These are phyloP conservation scores for Drosophila kepulauana DNA, from an alignment of 1,140 invertebrate genomes.

Conservation along the genomic window DNA sequence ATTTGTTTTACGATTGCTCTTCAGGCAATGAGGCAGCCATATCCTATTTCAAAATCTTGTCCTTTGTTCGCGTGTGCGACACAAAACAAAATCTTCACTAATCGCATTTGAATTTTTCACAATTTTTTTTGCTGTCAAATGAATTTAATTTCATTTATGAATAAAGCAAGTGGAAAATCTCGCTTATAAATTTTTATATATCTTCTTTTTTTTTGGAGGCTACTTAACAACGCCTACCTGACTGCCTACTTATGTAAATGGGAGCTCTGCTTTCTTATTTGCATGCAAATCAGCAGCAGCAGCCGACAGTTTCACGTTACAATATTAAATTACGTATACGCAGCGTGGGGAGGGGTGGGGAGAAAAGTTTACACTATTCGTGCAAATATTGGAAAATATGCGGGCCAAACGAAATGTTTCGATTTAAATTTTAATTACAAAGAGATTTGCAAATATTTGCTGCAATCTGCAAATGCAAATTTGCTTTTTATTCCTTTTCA, in stretches of 20 bases:
- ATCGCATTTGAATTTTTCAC: conserved; percentile 72
- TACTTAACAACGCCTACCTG: conserved; percentile 9
- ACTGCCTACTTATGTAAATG: conserved; percentile 55
- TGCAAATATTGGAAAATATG: conserved; percentile 10
- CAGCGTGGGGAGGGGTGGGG: neutral
- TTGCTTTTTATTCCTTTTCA: neutral
- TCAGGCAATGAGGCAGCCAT: conserved; percentile 3
- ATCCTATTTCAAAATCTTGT: conserved; percentile 25
- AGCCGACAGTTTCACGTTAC: conserved; percentile 28
- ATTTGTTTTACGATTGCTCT: conserved; percentile 36
- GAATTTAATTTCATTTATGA: conserved; percentile 60
- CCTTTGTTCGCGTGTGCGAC: conserved; percentile 3
- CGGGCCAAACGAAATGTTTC: neutral
- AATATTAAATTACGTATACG: conserved; percentile 28
- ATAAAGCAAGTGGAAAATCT: conserved; percentile 37
- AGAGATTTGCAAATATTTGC: conserved; percentile 23
- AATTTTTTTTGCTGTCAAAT: conserved; percentile 48
- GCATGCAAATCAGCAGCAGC: conserved; percentile 72
- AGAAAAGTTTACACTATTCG: conserved; percentile 5
- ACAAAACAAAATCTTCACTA: conserved; percentile 72
- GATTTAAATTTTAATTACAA: conserved; percentile 19
- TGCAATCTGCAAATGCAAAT: conserved; percentile 14
- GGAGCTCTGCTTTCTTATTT: conserved; percentile 55
- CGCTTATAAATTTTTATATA: neutral
- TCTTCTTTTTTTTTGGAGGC: neutral